phyloP scores from a whole-genome alignment of 1,140 invertebrate genomes.

The Psilanteris sp. region DNA sequence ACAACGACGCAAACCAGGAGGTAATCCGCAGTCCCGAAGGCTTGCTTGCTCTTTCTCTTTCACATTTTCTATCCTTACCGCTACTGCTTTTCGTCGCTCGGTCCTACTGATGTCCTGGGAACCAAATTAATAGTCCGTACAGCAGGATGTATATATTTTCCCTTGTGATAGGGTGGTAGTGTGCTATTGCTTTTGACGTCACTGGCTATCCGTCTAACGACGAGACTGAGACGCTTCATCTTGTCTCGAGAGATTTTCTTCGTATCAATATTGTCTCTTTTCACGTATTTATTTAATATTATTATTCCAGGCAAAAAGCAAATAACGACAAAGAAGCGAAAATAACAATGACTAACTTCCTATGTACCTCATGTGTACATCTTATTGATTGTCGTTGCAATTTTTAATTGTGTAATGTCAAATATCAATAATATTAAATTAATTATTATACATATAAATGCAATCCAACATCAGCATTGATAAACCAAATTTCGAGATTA shows the following conservation, averaged over 20 bases:
- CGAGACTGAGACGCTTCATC: constrained; percentile 24
- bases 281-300: no score
- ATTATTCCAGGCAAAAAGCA: no score
- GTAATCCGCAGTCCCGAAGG: constrained; percentile 78
- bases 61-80: constrained; percentile 39
- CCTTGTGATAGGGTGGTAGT: constrained; percentile 45
- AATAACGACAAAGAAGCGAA: no score
- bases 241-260: constrained; percentile 42
- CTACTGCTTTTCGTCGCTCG: constrained; percentile 56
- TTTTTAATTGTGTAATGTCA: no score
- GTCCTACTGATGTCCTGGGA: constrained; percentile 70
- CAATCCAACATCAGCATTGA: no score
- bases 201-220: constrained; percentile 61
- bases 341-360: no score
- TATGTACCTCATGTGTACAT: no score
- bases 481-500: no score
- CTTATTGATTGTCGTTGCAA: no score
- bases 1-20: constrained; percentile 70
- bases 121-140: constrained; percentile 80
- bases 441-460: no score
- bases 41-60: constrained; percentile 64
- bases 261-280: constrained; percentile 43
- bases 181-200: constrained; percentile 62
- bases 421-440: no score
- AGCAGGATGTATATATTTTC: constrained; percentile 74